Percentiles rank a stretch among this genome's conserved stretches.
phyloP scores from a whole-genome alignment of 2,797 vertebrate genomes.

The Sebastes trivittatus region DNA sequence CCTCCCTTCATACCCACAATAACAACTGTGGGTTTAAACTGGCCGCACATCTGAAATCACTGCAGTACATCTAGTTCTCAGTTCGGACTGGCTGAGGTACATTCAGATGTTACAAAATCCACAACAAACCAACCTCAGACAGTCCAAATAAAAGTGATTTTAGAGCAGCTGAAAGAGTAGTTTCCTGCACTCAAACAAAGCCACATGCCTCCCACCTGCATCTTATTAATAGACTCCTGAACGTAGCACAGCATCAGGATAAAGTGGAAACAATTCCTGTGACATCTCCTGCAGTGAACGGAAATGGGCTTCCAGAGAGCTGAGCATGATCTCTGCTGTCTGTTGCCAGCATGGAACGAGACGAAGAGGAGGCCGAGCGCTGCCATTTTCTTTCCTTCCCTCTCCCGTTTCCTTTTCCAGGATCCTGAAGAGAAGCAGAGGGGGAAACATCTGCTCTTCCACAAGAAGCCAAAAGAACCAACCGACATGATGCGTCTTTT shows the following conservation, averaged over 20 bases:
- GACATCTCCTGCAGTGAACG: background rate
- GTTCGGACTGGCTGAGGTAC: background rate
- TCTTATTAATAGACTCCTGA: constrained; percentile 5
- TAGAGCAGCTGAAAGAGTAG: background rate
- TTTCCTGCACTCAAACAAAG: background rate
- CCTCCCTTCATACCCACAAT: background rate
- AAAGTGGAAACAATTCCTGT: constrained; percentile 2
- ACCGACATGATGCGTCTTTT: background rate
- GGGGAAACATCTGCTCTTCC: constrained; percentile 17
- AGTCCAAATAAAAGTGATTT: background rate
- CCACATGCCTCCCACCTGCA: constrained; percentile 13
- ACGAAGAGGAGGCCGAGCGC: background rate
- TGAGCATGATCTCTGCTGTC: background rate
- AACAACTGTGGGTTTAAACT: background rate
- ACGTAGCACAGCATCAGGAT: background rate
- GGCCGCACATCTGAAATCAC: background rate
- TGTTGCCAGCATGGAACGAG: background rate
- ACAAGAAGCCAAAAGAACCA: background rate
- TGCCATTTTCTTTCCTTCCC: background rate
- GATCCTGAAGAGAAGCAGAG: constrained; percentile 1
- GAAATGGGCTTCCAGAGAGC: constrained; percentile 4
- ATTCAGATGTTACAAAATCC: background rate
- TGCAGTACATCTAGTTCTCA: background rate
- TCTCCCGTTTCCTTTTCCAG: constrained; percentile 9
- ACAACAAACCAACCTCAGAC: background rate